phyloP scores from a whole-genome alignment of 2,888 invertebrate genomes.

The Sussaba pulchella region DNA sequence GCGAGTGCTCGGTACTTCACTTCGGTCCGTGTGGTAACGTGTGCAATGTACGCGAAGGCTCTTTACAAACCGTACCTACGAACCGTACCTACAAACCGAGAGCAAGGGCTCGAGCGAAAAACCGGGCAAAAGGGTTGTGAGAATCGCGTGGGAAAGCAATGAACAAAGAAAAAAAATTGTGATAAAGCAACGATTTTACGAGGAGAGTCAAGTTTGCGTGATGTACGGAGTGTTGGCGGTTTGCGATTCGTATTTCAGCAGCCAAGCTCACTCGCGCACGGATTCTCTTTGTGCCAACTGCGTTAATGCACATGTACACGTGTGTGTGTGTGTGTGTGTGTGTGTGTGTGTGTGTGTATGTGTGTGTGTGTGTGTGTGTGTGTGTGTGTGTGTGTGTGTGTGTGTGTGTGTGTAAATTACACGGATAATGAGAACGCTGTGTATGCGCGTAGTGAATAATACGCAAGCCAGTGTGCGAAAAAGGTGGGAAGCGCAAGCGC shows the following conservation, averaged over 20 bases:
- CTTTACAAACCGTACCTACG: no score
- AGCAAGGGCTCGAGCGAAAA: conserved; percentile 25
- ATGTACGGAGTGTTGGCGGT: conserved; percentile 55
- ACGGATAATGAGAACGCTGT: no score
- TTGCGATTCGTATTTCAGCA: conserved; percentile 18
- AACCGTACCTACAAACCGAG: conserved; percentile 19
- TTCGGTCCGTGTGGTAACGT: neutral
- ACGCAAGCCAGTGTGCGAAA: no score
- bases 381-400: no score
- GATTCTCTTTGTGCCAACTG: conserved; percentile 23
- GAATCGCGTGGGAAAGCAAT: neutral
- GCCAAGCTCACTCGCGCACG: conserved; percentile 1
- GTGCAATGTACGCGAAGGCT: no score
- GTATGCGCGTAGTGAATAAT: no score
- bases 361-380: neutral
- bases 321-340: neutral
- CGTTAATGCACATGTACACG: neutral
- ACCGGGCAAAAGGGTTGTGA: conserved; percentile 17
- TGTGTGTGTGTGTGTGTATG: neutral
- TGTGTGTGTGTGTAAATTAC: no score
- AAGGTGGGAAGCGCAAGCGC: no score
- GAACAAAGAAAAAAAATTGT: conserved; percentile 37
- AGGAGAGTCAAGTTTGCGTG: conserved; percentile 54
- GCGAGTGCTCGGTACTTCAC: conserved; percentile 29
- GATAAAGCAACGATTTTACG: conserved; percentile 40